These are phyloP conservation scores for Protobothrops flavoviridis DNA, from an alignment of 2,113 vertebrate genomes.

Conservation along the genomic window DNA sequence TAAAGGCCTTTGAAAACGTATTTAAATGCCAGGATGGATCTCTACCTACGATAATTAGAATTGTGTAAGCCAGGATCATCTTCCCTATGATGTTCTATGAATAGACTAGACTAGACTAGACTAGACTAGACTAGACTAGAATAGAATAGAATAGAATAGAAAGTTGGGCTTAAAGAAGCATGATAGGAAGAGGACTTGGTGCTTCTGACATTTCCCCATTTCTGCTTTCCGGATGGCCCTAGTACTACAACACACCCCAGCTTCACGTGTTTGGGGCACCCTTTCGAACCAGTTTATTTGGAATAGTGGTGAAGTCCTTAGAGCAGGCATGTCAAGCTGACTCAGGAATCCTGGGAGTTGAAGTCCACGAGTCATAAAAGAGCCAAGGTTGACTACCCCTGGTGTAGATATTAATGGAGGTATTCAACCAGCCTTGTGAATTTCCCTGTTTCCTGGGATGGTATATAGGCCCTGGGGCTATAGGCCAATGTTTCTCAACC, in stretches of 20 bases:
- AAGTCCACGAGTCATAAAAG: too few species aligned
- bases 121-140: too few species aligned
- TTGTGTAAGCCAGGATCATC: background rate
- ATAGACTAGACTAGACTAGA: background rate
- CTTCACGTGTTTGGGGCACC: background rate
- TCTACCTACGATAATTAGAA: background rate
- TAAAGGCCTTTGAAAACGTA: background rate
- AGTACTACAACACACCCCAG: background rate
- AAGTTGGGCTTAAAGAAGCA: background rate
- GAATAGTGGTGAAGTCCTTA: background rate
- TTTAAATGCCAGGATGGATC: background rate
- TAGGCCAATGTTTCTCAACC: too few species aligned
- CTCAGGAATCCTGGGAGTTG: too few species aligned
- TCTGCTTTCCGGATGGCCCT: background rate
- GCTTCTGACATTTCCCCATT: background rate
- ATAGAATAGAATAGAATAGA: background rate
- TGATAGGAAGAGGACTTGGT: background rate
- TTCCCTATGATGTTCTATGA: background rate
- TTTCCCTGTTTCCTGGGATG: background rate
- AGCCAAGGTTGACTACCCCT: too few species aligned
- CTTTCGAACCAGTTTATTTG: background rate
- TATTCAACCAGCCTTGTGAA: background rate
- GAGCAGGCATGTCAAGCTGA: too few species aligned
- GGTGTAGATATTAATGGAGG: background rate
- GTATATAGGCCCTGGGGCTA: too few species aligned